These are phyloP conservation scores for Theristicus caerulescens DNA, from an alignment of 2,113 vertebrate species.

Conservation along the genomic window DNA sequence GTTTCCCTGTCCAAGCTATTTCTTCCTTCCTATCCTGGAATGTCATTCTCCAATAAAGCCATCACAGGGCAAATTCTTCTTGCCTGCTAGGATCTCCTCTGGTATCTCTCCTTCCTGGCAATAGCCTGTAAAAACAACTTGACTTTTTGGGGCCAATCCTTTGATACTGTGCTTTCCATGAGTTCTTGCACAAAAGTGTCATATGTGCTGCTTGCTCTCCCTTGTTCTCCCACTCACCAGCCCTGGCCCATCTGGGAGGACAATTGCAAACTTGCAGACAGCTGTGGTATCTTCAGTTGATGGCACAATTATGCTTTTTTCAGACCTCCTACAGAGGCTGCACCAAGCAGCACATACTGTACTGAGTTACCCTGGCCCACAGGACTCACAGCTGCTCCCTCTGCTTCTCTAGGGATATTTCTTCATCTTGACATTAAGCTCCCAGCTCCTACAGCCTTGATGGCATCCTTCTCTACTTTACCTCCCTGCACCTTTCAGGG, in stretches of 20 bases:
- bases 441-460: background rate
- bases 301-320: background rate
- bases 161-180: background rate
- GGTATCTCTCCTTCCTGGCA: background rate
- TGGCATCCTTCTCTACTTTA: background rate
- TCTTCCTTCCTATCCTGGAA: background rate
- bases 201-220: background rate
- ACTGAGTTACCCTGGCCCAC: background rate
- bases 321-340: background rate
- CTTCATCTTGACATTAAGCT: background rate
- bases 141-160: background rate
- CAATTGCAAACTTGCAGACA: background rate
- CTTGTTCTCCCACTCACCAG: background rate
- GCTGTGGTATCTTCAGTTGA: background rate
- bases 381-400: background rate
- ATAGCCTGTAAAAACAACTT: background rate
- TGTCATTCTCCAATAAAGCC: background rate
- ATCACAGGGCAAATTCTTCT: background rate
- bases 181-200: background rate
- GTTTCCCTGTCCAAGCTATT: background rate
- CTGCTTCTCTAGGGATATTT: background rate
- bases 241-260: background rate
- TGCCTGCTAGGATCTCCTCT: background rate
- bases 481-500: background rate
- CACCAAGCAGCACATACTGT: fast-evolving